Evolutionary conservation across 2,888 invertebrate species (phyloP).

Genomic region (Apodemia hepburni): DNA sequence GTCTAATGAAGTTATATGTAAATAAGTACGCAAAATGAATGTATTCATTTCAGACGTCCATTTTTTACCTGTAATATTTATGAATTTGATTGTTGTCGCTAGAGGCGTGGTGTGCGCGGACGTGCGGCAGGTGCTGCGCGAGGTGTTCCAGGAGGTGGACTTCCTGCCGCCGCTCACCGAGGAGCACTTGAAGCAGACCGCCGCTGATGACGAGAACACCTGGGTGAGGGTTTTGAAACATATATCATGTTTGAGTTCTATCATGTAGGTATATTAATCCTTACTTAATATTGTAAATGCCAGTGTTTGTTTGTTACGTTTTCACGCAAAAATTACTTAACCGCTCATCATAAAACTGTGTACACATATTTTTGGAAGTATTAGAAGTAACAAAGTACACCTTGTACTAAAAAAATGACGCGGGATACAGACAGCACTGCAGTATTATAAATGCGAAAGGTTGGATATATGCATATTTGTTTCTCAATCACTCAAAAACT

Average conservation of each 20-base stretch:
- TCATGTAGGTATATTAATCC: not conserved
- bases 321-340: too few relatives aligned
- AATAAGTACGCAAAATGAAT: not conserved
- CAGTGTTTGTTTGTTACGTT: not conserved
- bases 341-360: too few relatives aligned
- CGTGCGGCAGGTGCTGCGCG: conserved; percentile 49
- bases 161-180: conserved; percentile 41
- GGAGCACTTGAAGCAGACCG: not conserved
- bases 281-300: not conserved
- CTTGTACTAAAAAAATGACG: too few relatives aligned
- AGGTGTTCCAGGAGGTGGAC: conserved; percentile 49
- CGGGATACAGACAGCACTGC: too few relatives aligned
- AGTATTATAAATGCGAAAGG: too few relatives aligned
- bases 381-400: too few relatives aligned
- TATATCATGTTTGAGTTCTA: not conserved
- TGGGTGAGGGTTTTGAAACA: not conserved
- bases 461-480: too few relatives aligned
- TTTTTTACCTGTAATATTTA: too few relatives aligned
- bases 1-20: not conserved
- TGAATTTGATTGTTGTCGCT: too few relatives aligned
- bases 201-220: not conserved
- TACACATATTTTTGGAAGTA: too few relatives aligned
- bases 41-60: too few relatives aligned
- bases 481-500: too few relatives aligned
- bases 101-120: conserved; percentile 45